Evolutionary conservation across 37 sponge, comb jelly and placozoan species (phyloP).

Genomic region (Haliclona indistincta): DNA sequence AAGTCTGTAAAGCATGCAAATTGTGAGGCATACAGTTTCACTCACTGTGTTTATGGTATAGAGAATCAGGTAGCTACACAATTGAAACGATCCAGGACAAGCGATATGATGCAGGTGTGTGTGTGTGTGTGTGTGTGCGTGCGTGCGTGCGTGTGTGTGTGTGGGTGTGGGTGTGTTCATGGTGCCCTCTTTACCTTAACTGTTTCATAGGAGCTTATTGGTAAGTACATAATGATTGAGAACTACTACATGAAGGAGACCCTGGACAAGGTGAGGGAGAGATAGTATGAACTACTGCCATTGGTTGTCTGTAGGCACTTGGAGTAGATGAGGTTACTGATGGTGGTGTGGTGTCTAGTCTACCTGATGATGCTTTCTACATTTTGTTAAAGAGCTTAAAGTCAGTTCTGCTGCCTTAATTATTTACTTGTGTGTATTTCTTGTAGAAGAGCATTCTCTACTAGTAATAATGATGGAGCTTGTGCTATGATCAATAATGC

Average conservation of each 20-base stretch:
- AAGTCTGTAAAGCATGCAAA: too few species aligned
- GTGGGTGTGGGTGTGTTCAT: not conserved
- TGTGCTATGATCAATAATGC: slow-evolving; percentile 90
- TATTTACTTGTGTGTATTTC: slow-evolving; percentile 2
- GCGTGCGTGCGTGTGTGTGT: not conserved
- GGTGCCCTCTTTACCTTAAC: not conserved
- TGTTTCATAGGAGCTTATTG: slow-evolving; percentile 70
- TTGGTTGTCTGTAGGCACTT: slow-evolving; percentile 49
- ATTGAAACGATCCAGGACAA: slow-evolving; percentile 21
- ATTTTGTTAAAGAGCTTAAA: slow-evolving; percentile 79
- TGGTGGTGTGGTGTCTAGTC: slow-evolving; percentile 65
- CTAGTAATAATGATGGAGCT: slow-evolving; percentile 72
- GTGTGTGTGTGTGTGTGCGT: too few species aligned
- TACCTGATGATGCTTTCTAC: slow-evolving; percentile 90
- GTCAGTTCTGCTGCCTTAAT: slow-evolving; percentile 25
- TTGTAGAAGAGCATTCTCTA: slow-evolving; percentile 63
- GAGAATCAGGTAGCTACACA: not conserved
- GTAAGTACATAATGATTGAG: slow-evolving; percentile 75
- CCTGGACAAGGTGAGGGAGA: slow-evolving; percentile 56
- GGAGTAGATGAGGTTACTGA: slow-evolving; percentile 39
- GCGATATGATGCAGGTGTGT: slow-evolving; percentile 39
- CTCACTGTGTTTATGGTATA: slow-evolving; percentile 11
- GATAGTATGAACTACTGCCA: not conserved
- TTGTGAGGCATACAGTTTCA: not conserved
- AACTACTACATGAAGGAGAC: slow-evolving; percentile 86